Percentiles rank a stretch among this genome's conserved stretches.
Evolutionary conservation across 2,113 vertebrate species (phyloP).

Genomic region (Albula goreensis): DNA sequence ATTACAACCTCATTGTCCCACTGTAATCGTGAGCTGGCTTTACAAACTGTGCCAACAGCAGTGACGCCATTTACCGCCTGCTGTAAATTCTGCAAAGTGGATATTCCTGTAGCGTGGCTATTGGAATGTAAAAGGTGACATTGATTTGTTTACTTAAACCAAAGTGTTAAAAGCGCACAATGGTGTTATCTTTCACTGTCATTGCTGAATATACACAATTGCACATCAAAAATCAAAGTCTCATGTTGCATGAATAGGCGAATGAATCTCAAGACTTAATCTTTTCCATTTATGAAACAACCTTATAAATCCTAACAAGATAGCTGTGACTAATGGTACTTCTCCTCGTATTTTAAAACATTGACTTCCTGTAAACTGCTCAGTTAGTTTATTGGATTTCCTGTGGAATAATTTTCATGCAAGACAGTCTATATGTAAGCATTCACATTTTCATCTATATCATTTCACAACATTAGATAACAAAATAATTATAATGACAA

Average conservation of each 20-base stretch:
- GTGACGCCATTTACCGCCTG: background rate
- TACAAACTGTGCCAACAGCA: background rate
- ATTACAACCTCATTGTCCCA: background rate
- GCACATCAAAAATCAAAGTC: background rate
- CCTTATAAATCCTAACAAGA: background rate
- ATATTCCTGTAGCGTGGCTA: conserved; percentile 2
- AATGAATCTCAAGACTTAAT: background rate
- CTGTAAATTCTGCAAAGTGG: background rate
- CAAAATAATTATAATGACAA: background rate
- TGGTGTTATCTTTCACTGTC: background rate
- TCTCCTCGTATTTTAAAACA: background rate
- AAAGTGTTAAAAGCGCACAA: background rate
- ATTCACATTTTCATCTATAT: background rate
- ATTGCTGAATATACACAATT: background rate
- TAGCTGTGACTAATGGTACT: too few species aligned
- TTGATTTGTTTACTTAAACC: background rate
- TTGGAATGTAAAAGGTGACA: background rate
- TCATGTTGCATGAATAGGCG: background rate
- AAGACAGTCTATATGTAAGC: background rate
- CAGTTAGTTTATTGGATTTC: background rate
- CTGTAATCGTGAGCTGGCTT: background rate
- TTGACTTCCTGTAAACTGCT: background rate
- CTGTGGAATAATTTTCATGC: background rate
- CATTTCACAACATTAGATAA: background rate
- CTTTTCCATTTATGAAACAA: background rate